Evolutionary conservation across 1,140 invertebrate species (phyloP).

Genomic region (Diachasmimorpha longicaudata): DNA sequence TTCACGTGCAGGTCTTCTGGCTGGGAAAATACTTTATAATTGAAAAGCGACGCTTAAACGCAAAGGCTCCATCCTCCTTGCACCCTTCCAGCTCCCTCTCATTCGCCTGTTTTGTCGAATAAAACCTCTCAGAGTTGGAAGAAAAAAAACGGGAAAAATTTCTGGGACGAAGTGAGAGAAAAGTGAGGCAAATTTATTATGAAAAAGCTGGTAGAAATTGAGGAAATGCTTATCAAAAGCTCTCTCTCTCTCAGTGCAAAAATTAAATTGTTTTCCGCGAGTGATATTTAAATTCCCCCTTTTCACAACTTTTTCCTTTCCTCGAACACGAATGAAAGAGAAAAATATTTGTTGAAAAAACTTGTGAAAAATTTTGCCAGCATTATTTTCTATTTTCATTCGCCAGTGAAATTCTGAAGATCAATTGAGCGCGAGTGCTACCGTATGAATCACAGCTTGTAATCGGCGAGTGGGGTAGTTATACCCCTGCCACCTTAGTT

Average conservation of each 20-base stretch:
- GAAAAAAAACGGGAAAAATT: not conserved
- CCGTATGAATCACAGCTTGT: not conserved
- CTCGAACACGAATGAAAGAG: not conserved
- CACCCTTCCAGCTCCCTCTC: not conserved
- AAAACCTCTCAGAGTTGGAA: not conserved
- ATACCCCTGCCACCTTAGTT: not conserved
- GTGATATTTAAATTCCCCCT: not conserved
- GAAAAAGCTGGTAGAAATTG: conserved; percentile 20
- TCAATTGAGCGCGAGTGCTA: not conserved
- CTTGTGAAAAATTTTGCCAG: not conserved
- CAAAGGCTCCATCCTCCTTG: conserved; percentile 45
- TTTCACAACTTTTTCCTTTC: not conserved
- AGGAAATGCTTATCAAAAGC: conserved; percentile 10
- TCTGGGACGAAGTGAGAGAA: conserved; percentile 11
- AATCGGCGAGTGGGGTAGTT: not conserved
- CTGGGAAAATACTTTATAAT: conserved; percentile 47
- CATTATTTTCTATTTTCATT: not conserved
- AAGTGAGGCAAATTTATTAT: conserved; percentile 47
- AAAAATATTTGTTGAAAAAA: conserved; percentile 4
- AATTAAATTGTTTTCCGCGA: conserved; percentile 3
- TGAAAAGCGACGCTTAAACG: conserved; percentile 51
- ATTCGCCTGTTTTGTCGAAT: not conserved
- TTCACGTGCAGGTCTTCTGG: not conserved
- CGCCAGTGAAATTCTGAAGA: not conserved
- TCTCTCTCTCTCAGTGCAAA: not conserved